phyloP scores from a whole-genome alignment of 2,888 invertebrate genomes.

The Malachius bipustulatus region DNA sequence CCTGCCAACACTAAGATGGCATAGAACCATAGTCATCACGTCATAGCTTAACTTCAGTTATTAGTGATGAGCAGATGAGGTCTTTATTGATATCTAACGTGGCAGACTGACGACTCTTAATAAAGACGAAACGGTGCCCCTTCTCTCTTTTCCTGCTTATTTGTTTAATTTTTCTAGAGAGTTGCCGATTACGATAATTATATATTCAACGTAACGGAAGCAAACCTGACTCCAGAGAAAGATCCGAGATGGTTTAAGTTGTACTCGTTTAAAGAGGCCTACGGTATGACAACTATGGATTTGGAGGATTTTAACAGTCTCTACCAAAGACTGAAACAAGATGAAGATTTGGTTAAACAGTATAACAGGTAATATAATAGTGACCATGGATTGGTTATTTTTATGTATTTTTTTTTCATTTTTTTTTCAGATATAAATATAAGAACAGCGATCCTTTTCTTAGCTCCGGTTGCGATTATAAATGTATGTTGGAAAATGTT shows the following conservation, averaged over 20 bases:
- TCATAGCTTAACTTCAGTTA: no score
- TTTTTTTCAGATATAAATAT: conserved; percentile 5
- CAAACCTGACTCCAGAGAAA: conserved; percentile 44
- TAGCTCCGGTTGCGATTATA: conserved; percentile 10
- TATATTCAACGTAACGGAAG: conserved; percentile 62
- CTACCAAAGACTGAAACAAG: conserved; percentile 44
- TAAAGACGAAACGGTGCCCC: no score
- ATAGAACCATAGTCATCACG: no score
- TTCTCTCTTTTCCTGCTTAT: conserved; percentile 1
- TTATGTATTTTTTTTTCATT: background rate
- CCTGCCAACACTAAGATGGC: no score
- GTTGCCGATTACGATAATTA: conserved; percentile 58
- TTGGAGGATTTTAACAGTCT: conserved; percentile 50
- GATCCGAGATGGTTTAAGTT: conserved; percentile 63
- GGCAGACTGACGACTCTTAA: background rate
- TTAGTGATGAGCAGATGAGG: no score
- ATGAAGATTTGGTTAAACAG: conserved; percentile 38
- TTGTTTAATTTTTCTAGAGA: conserved; percentile 36
- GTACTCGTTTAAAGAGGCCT: conserved; percentile 60
- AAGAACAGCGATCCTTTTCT: conserved; percentile 10
- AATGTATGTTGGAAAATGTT: conserved; percentile 23
- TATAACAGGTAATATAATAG: conserved; percentile 32
- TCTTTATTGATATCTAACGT: no score
- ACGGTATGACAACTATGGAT: conserved; percentile 47
- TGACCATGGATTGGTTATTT: conserved; percentile 45